These are phyloP conservation scores for Macroramphosus scolopax DNA, from an alignment of 2,797 vertebrate genomes.

Conservation along the genomic window DNA sequence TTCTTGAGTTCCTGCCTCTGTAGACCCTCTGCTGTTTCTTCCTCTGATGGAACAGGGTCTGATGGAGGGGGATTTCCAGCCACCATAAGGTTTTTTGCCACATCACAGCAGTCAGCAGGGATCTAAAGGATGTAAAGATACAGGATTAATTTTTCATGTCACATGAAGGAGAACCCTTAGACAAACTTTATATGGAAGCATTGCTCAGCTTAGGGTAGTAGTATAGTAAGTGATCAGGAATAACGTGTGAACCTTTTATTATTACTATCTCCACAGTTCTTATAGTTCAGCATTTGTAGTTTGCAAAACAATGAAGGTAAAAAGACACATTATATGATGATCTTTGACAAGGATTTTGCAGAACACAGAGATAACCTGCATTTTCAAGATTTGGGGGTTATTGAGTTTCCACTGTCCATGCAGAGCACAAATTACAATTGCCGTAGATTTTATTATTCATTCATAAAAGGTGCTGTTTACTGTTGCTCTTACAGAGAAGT, in stretches of 20 bases:
- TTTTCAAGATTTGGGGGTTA: background rate
- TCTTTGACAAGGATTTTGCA: background rate
- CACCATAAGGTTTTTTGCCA: conserved; percentile 83
- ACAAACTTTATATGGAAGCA: too few species aligned
- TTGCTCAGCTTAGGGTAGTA: too few species aligned
- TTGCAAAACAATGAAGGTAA: background rate
- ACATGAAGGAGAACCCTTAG: too few species aligned
- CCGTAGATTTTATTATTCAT: background rate
- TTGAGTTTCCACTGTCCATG: too few species aligned
- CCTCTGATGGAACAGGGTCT: conserved; percentile 69
- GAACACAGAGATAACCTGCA: background rate
- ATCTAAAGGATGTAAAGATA: conserved; percentile 71
- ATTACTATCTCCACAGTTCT: background rate
- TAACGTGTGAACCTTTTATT: too few species aligned
- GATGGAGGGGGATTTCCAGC: conserved; percentile 66
- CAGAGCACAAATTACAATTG: too few species aligned
- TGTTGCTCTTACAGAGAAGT: conserved; percentile 86
- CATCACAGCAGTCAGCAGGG: conserved; percentile 78
- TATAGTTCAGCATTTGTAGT: background rate
- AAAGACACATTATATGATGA: background rate
- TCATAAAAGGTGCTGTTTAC: background rate
- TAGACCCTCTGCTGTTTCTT: conserved; percentile 80
- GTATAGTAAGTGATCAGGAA: too few species aligned
- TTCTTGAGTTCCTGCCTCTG: conserved; percentile 84
- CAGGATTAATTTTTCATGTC: too few species aligned